A percentile compares a stretch with the other conserved stretches of the same genome.
phyloP scores from a whole-genome alignment of 1,140 invertebrate species.

The Bombus affinis region DNA sequence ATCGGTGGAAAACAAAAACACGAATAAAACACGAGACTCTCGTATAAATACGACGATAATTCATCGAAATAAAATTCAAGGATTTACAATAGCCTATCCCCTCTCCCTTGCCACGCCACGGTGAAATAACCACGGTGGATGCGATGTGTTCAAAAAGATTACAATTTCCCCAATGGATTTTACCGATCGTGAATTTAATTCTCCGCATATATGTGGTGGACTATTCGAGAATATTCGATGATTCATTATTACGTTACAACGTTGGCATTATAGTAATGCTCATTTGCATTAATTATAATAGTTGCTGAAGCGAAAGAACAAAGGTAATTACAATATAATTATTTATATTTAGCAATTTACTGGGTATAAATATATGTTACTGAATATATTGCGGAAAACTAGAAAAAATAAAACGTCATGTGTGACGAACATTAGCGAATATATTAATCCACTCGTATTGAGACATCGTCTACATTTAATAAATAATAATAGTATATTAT shows the following conservation, averaged over 20 bases:
- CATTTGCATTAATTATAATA: background rate
- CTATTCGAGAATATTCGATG: background rate
- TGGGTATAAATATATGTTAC: too few relatives aligned
- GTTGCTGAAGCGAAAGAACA: background rate
- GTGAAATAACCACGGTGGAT: background rate
- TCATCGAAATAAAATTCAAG: constrained; percentile 17
- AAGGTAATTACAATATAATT: background rate
- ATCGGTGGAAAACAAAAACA: constrained; percentile 3
- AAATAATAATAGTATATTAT: too few relatives aligned
- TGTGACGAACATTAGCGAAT: too few relatives aligned
- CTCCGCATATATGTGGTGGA: background rate
- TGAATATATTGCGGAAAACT: too few relatives aligned
- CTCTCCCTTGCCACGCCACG: fast-evolving
- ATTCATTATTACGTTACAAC: background rate
- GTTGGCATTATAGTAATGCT: background rate
- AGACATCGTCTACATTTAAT: background rate
- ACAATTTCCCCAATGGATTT: constrained; percentile 2
- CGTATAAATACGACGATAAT: background rate
- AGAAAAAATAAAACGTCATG: too few relatives aligned
- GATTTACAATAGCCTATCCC: background rate
- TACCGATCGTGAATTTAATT: background rate
- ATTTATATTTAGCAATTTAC: background rate
- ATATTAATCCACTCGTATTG: too few relatives aligned
- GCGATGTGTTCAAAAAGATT: constrained; percentile 1
- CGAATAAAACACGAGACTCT: constrained; percentile 11